Percentiles rank a stretch among this genome's conserved stretches.
Conservation (phyloP, 2,888 invertebrate genomes). For the Plagiodera versicolora region DNA sequence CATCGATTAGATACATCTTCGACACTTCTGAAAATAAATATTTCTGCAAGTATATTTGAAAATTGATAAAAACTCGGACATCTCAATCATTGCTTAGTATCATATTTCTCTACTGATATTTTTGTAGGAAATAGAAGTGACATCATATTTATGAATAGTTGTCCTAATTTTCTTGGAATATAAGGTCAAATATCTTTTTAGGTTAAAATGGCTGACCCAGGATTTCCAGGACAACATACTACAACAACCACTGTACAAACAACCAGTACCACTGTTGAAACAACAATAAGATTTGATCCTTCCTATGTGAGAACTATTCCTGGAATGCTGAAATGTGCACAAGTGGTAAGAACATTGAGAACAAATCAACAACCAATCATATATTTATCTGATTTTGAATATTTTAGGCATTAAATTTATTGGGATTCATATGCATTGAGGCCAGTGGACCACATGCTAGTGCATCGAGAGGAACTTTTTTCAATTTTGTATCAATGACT, state of each 20-base stretch:
- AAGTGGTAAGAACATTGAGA: conserved; percentile 65
- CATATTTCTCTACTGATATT: no score
- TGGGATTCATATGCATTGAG: conserved; percentile 82
- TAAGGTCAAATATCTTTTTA: conserved; percentile 21
- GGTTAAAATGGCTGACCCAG: conserved; percentile 58
- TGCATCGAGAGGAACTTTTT: conserved; percentile 68
- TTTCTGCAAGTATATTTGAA: no score
- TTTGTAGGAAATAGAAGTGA: no score
- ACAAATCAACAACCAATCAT: neutral
- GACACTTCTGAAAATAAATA: no score
- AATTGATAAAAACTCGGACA: no score
- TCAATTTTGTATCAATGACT: conserved; percentile 77
- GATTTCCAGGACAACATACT: conserved; percentile 72
- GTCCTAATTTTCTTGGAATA: no score
- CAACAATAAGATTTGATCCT: conserved; percentile 74
- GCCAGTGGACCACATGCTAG: conserved; percentile 50
- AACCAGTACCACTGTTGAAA: conserved; percentile 69
- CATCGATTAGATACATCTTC: no score
- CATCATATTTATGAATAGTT: no score
- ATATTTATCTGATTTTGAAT: neutral
- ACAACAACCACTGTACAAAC: conserved; percentile 73
- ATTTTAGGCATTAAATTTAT: conserved; percentile 65
- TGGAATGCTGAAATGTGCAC: conserved; percentile 74
- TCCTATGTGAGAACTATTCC: conserved; percentile 70
- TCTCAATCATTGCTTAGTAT: no score